A percentile compares a stretch with the other conserved stretches of the same genome.
phyloP scores from a whole-genome alignment of 2,797 vertebrate species.

The Odontamblyopus rebecca region DNA sequence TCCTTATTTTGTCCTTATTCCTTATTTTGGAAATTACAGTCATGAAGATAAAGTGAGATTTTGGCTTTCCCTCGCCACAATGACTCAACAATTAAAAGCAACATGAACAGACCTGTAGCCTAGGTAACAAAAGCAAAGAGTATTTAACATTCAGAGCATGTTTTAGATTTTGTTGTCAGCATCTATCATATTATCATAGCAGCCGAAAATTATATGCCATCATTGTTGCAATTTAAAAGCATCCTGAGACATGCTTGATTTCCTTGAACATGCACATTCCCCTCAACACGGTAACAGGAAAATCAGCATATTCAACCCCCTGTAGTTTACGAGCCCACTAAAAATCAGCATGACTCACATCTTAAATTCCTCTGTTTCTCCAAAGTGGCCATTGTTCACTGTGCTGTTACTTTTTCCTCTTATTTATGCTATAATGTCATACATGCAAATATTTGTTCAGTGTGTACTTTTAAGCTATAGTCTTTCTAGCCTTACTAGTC shows the following conservation, averaged over 20 bases:
- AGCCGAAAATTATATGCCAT: not conserved
- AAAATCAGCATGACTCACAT: slow-evolving; percentile 69
- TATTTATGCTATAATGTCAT: not conserved
- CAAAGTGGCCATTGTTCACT: slow-evolving; percentile 11
- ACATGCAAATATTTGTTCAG: not conserved
- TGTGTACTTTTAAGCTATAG: slow-evolving; percentile 23
- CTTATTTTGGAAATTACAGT: not conserved
- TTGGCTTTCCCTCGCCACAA: slow-evolving; percentile 4
- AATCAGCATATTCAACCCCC: slow-evolving; percentile 54
- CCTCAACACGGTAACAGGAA: slow-evolving; percentile 39
- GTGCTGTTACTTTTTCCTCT: slow-evolving; percentile 3
- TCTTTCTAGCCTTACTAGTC: slow-evolving; percentile 4
- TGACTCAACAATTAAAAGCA: slow-evolving; percentile 36
- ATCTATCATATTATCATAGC: not conserved
- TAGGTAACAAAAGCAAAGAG: not conserved
- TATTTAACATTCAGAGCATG: not conserved
- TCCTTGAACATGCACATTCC: slow-evolving; percentile 41
- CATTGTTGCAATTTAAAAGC: slow-evolving; percentile 11
- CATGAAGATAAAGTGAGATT: not conserved
- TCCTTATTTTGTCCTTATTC: not conserved
- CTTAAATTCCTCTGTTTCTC: slow-evolving; percentile 55
- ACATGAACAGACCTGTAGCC: slow-evolving; percentile 44
- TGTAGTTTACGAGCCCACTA: slow-evolving; percentile 62
- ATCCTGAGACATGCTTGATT: slow-evolving; percentile 32
- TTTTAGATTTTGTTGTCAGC: not conserved